Evolutionary conservation across 2,888 invertebrate genomes (phyloP).

Genomic region (Drosophila mercatorum): DNA sequence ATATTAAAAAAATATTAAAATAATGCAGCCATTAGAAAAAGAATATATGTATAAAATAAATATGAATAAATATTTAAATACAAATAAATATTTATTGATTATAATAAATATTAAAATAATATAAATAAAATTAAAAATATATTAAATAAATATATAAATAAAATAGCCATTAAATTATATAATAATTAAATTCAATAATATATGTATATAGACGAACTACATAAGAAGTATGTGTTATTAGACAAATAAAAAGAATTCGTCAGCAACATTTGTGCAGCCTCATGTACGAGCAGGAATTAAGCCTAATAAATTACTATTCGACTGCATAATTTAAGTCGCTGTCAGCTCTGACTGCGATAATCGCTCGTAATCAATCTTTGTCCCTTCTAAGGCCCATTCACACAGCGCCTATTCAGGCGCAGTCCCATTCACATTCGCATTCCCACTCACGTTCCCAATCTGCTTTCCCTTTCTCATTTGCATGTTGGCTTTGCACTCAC

Average conservation of each 20-base stretch:
- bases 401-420: background rate
- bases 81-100: background rate
- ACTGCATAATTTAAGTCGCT: slow-evolving; percentile 5
- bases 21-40: too few relatives aligned
- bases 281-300: background rate
- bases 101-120: background rate
- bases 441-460: background rate
- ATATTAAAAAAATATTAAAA: too few relatives aligned
- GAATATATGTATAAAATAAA: background rate
- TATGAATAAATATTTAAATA: background rate
- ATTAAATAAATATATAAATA: too few relatives aligned
- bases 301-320: slow-evolving; percentile 16
- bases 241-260: background rate
- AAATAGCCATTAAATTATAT: too few relatives aligned
- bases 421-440: background rate
- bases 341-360: slow-evolving; percentile 10
- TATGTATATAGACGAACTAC: too few relatives aligned
- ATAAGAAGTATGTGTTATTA: too few relatives aligned
- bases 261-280: background rate
- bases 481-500: slow-evolving; percentile 84
- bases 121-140: background rate
- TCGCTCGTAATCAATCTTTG: slow-evolving; percentile 32
- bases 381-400: slow-evolving; percentile 14
- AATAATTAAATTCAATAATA: too few relatives aligned
- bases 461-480: background rate